Evolutionary conservation across 2,888 invertebrate genomes (phyloP), one percentile per base, ranked within the genome.

Genomic region (Synergus umbraculus): DNA sequence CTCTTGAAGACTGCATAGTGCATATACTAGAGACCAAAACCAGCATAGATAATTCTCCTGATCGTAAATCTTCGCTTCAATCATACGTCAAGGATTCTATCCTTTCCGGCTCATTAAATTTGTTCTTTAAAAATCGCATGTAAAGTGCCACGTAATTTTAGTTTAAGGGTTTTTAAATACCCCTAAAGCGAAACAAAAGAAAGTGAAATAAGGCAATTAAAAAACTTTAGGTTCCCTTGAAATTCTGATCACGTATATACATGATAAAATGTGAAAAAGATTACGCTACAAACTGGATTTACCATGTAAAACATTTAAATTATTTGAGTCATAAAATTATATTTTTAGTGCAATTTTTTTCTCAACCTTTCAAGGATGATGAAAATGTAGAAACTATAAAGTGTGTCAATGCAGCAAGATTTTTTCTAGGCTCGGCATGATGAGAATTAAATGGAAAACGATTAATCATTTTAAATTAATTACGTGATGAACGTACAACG

Each of bases 21-120:
- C 54, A 54, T n/a, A 54, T n/a, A 54, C n/a, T 60, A 60, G 60
- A 60, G 22, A 60, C 12, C 22, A 60, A 60, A 60, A 12, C 22
- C 22, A 12, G 22, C 60, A 60, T 22, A 60, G 60, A 60, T 22
- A 60, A 60, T 60, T 60, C 60, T 60, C 60, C 22, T 22, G 22
- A 60, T 60, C 60, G 60, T 60, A 60, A 60, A 60, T 60, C 60
- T 65, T 65, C 41, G 65, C 37, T 64, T 41, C 41, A 65, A 65
- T 65, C 65, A 65, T n/a, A 65, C 41, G 37, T 65, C 41, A 65
- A 65, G 41, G 65, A 65, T 43, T 65, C 43, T 43, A 65, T 65
- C 41, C 65, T 65, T 65, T 65, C 41, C n/a, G 41, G 65, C 37
- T 65, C 65, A 43, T 65, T 65, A 65, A 65, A 65, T 18, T 8